Conservation (phyloP, 1,140 invertebrate genomes). For the Acromyrmex charruanus region DNA sequence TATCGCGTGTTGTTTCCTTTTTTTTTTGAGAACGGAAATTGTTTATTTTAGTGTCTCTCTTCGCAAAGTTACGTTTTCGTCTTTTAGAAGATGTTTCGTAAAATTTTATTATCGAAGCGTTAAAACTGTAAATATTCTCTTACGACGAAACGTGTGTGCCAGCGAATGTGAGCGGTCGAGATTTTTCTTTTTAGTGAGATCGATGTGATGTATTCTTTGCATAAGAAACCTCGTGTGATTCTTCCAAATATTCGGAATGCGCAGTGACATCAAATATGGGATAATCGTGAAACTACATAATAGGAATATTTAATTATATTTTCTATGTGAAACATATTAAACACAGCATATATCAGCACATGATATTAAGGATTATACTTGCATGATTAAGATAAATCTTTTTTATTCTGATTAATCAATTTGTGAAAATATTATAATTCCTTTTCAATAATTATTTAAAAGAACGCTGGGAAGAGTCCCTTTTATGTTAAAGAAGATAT, state of each 20-base stretch:
- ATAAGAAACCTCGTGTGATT: not conserved
- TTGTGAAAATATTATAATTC: not conserved
- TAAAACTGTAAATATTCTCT: not conserved
- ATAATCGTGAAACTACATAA: not conserved
- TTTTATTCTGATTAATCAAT: not conserved
- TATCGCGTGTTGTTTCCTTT: slow-evolving; percentile 26
- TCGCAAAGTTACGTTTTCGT: not conserved
- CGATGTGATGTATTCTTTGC: not conserved
- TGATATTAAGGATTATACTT: not conserved
- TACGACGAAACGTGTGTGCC: not conserved
- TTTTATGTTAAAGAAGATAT: not conserved
- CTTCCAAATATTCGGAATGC: not conserved
- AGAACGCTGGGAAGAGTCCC: not conserved
- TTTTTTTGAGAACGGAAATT: not conserved
- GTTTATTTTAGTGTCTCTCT: not conserved
- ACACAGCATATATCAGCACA: not conserved
- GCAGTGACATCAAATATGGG: not conserved
- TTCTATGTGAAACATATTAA: not conserved
- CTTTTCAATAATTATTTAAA: not conserved
- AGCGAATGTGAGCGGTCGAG: not conserved
- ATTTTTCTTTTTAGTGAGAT: not conserved
- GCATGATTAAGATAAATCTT: slow-evolving; percentile 1
- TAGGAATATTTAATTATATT: slow-evolving; percentile 2
- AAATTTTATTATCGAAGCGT: not conserved
- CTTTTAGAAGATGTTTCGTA: not conserved